These are phyloP conservation scores for Alcis repandata DNA, from an alignment of 2,888 invertebrate species.

Conservation along the genomic window DNA sequence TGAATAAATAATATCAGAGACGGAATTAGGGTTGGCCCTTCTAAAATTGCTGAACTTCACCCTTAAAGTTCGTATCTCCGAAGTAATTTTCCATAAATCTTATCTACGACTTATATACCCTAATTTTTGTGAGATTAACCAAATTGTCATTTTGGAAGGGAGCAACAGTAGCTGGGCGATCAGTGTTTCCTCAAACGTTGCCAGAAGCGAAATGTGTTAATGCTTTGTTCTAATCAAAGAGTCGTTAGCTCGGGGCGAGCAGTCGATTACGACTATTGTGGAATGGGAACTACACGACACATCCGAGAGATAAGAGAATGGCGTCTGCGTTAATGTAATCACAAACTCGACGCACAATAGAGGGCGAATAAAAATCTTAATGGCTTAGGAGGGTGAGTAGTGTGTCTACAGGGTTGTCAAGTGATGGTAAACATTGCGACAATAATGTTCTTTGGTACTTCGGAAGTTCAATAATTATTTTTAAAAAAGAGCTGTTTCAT, in stretches of 20 bases:
- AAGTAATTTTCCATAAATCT: slow-evolving; percentile 26
- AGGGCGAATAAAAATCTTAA: slow-evolving; percentile 25
- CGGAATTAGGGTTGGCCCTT: slow-evolving; percentile 28
- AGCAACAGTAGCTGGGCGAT: slow-evolving; percentile 42
- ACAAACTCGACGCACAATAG: slow-evolving; percentile 26
- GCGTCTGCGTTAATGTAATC: slow-evolving; percentile 44
- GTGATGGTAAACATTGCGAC: background rate
- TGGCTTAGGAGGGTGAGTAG: slow-evolving; percentile 12
- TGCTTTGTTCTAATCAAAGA: slow-evolving; percentile 74
- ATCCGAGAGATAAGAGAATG: slow-evolving; percentile 64
- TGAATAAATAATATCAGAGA: slow-evolving; percentile 34
- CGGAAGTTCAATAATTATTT: no score
- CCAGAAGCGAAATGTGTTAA: slow-evolving; percentile 63
- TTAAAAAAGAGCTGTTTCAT: no score
- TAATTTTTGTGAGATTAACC: slow-evolving; percentile 31
- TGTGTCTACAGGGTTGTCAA: slow-evolving; percentile 19
- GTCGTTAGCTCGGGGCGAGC: slow-evolving; percentile 70
- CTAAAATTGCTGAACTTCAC: slow-evolving; percentile 29
- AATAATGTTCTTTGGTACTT: background rate
- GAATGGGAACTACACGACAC: slow-evolving; percentile 69
- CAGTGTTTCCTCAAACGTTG: slow-evolving; percentile 48
- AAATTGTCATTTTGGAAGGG: slow-evolving; percentile 30
- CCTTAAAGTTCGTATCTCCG: slow-evolving; percentile 27
- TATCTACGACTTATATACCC: slow-evolving; percentile 1
- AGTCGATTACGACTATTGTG: slow-evolving; percentile 75